Conservation (phyloP, 2,888 invertebrate genomes). For the Lepidocyrtoides sp. region DNA sequence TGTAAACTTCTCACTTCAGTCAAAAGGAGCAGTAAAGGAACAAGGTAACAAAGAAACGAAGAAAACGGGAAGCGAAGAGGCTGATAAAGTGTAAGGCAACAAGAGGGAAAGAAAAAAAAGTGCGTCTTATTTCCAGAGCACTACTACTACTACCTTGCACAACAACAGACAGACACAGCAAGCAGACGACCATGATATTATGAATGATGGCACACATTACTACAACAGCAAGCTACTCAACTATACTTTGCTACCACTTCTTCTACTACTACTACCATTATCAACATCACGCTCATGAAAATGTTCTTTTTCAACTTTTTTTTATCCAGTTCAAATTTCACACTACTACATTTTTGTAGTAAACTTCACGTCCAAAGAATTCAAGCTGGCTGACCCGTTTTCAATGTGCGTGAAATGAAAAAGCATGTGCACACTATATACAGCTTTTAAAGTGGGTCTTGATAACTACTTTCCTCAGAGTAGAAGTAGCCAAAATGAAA, state of each 20-base stretch:
- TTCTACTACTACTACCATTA: background rate
- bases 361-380: background rate
- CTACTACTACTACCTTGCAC: too few species aligned
- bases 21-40: conserved; percentile 58
- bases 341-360: background rate
- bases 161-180: too few species aligned
- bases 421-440: background rate
- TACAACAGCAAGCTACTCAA: background rate
- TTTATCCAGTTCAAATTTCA: background rate
- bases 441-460: background rate
- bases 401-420: background rate
- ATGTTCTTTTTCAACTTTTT: conserved; percentile 31
- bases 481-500: background rate
- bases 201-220: conserved; percentile 61
- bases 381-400: conserved; percentile 5
- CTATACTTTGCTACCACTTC: too few species aligned
- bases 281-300: background rate
- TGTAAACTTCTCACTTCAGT: conserved; percentile 77
- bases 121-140: conserved; percentile 16
- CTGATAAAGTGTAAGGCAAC: conserved; percentile 10
- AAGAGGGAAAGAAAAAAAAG: background rate
- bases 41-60: conserved; percentile 40
- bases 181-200: conserved; percentile 44
- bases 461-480: background rate
- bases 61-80: conserved; percentile 21